Percentiles rank a stretch among this genome's conserved stretches.
These are phyloP conservation scores for Anarsia innoxiella DNA, from an alignment of 2,888 invertebrate genomes.

Conservation along the genomic window DNA sequence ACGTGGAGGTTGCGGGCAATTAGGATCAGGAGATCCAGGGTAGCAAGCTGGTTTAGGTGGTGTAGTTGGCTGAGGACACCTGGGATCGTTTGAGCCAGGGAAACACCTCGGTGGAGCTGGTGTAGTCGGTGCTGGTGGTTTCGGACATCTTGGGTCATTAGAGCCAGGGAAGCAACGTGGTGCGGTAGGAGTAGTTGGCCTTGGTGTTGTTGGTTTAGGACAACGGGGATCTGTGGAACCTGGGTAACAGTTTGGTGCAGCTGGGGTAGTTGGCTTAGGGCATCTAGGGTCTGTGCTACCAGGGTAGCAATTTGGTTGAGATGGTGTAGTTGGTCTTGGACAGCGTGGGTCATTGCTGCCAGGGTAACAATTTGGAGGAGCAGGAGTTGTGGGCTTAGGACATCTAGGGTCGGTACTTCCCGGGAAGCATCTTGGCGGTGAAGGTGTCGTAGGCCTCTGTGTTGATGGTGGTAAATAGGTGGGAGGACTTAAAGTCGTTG, in stretches of 20 bases:
- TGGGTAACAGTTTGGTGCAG: slow-evolving; percentile 25
- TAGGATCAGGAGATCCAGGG: slow-evolving; percentile 24
- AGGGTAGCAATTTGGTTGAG: slow-evolving; percentile 20
- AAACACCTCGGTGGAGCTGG: slow-evolving; percentile 24
- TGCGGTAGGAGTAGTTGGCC: slow-evolving; percentile 20
- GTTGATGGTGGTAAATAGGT: slow-evolving; percentile 9
- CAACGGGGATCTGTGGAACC: slow-evolving; percentile 35
- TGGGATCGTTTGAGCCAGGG: slow-evolving; percentile 19
- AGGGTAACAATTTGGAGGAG: slow-evolving; percentile 27
- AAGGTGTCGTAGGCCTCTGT: slow-evolving; percentile 18
- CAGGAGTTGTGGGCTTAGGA: slow-evolving; percentile 33
- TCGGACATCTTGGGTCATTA: slow-evolving; percentile 26
- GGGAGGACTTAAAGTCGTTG: slow-evolving; percentile 17
- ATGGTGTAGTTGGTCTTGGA: slow-evolving; percentile 18
- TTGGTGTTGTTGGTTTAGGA: slow-evolving; percentile 27
- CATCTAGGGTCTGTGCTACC: slow-evolving; percentile 26
- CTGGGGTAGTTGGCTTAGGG: slow-evolving; percentile 19
- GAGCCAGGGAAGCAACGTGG: slow-evolving; percentile 37
- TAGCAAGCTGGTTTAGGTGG: slow-evolving; percentile 22
- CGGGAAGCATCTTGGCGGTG: slow-evolving; percentile 29
- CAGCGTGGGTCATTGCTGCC: slow-evolving; percentile 9
- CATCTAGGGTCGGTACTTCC: slow-evolving; percentile 20
- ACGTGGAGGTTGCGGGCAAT: slow-evolving; percentile 26
- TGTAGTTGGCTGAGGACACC: slow-evolving; percentile 23
- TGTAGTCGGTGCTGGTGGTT: slow-evolving; percentile 29